These are phyloP conservation scores for Acrobasis repandana DNA, from an alignment of 2,888 invertebrate genomes.

Conservation along the genomic window DNA sequence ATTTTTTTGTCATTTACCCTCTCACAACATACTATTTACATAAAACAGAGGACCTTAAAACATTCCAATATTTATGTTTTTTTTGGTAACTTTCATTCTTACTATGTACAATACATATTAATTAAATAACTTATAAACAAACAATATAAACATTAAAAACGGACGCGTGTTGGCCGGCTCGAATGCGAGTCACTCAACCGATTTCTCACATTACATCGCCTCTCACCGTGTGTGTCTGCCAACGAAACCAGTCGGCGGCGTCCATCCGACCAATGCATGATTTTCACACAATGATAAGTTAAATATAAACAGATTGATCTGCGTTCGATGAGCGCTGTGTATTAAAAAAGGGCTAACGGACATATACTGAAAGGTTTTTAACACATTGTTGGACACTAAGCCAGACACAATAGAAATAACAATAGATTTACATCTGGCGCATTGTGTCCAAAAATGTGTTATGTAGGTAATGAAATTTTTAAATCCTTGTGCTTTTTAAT, in stretches of 20 bases:
- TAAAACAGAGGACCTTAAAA: constrained; percentile 65
- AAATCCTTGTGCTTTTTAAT: no score
- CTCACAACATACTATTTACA: constrained; percentile 75
- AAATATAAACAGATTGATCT: no score
- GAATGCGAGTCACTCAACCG: constrained; percentile 24
- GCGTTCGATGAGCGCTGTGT: no score
- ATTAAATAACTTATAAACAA: constrained; percentile 79
- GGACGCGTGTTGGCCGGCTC: constrained; percentile 44
- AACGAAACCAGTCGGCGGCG: neutral
- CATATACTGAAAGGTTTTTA: no score
- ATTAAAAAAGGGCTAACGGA: no score
- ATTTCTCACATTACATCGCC: constrained; percentile 25
- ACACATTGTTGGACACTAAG: no score
- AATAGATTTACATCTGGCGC: no score
- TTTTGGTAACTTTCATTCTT: constrained; percentile 53
- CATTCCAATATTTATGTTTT: constrained; percentile 65
- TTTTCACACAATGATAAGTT: no score
- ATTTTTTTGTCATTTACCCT: constrained; percentile 75
- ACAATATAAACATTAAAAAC: constrained; percentile 76
- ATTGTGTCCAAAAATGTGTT: no score
- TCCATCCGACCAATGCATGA: no score
- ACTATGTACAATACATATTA: constrained; percentile 61
- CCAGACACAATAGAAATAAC: no score
- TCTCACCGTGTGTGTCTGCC: neutral
- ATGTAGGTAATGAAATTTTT: no score